phyloP scores from a whole-genome alignment of 2,888 invertebrate genomes.

The Ichneumoninae sp. region DNA sequence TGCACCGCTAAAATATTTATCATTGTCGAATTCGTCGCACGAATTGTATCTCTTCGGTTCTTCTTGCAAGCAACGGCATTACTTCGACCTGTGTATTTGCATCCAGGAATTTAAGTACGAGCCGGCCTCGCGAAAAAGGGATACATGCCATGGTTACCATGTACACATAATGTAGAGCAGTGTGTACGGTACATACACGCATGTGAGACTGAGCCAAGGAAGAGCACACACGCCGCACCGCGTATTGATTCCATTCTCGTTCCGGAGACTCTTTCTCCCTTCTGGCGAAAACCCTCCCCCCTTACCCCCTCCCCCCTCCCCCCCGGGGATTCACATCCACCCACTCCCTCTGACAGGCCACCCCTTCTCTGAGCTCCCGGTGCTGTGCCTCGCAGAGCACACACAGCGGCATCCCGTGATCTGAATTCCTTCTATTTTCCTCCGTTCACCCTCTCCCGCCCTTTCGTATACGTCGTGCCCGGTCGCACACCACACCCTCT shows the following conservation, averaged over 20 bases:
- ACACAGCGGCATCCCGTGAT: constrained; percentile 78
- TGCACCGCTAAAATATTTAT: background rate
- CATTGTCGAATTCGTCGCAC: background rate
- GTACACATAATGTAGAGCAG: constrained; percentile 31
- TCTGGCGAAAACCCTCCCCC: constrained; percentile 62
- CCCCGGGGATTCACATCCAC: constrained; percentile 59
- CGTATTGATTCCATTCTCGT: constrained; percentile 82
- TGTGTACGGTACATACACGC: constrained; percentile 72
- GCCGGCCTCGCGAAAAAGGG: constrained; percentile 53
- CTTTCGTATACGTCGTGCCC: constrained; percentile 60
- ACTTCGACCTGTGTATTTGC: background rate
- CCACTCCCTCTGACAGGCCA: constrained; percentile 64
- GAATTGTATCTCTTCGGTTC: no score
- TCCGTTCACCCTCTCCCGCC: constrained; percentile 71
- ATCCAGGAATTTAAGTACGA: background rate
- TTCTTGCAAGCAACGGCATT: background rate
- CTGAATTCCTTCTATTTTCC: constrained; percentile 82
- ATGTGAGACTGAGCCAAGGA: constrained; percentile 76
- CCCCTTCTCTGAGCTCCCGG: constrained; percentile 55
- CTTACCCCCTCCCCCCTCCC: constrained; percentile 1
- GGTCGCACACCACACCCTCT: constrained; percentile 61
- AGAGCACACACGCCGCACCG: constrained; percentile 79
- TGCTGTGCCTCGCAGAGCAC: constrained; percentile 62
- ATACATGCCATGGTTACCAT: constrained; percentile 9
- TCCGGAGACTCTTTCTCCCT: constrained; percentile 74